Base-by-base conservation (phyloP, 2,888 invertebrate species). In the Sturmia bella region DNA sequence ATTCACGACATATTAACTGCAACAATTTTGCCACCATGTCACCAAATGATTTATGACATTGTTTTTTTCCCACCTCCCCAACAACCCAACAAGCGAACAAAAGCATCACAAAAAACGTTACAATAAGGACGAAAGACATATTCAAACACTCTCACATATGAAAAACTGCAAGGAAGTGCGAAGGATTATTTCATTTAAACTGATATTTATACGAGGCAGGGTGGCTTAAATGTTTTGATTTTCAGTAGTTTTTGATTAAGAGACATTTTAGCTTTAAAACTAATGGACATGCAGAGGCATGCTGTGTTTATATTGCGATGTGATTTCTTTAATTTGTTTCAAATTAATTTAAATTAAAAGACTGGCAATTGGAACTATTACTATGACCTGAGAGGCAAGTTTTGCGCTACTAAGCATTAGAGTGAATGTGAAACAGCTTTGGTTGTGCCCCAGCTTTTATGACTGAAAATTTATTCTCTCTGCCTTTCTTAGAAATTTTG, bases 11-110 rank as follows among this genome's bases (percentile, higher is more conserved):
- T 84, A 84, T 84, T 84, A 84, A 84, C 84, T 84, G 84, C 84
- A 84, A 84, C 84, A 84, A 84, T 84, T 84, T 84, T 84, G 83
- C 84, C 80, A 84, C 84, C 84, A 84, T 84, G 84, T 84, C 84
- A 84, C 69, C 83, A 66, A 81, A 84, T 84, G 84, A 84, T 84
- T 84, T 84, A 84, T 83, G 84, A 84, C 76, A 68, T 68, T 63
- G 75, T 82, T 74, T 83, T 61, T 68, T 19, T 27, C 12, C 17
- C 19, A 19, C 4, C n/a, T 4, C 2, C 15, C 12, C 59, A 78
- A 64, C 64, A 63, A 80, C 50, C 80, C 72, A 80, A 56, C 75
- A 72, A 72, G 27, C 15, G 57, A 41, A 68, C 50, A 54, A 68
- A 52, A 27, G 32, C 21, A 39, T 19, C 13, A 5, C 27, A 45